Conservation (phyloP, 2,113 vertebrate species). For the Macrotis lagotis region DNA sequence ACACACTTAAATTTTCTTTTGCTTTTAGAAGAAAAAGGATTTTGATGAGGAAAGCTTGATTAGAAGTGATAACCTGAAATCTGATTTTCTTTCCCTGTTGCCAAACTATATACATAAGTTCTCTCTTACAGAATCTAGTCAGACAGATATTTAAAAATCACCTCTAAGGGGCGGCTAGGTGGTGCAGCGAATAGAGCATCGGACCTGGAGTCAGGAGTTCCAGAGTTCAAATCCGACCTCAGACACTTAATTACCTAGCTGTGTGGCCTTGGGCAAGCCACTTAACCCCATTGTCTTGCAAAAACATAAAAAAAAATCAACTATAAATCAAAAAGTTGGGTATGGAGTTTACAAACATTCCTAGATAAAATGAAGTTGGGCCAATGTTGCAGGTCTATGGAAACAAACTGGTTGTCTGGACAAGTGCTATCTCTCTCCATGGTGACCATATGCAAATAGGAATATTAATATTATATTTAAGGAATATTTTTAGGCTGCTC, state of each 20-base stretch:
- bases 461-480: background rate
- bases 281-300: too few relatives aligned
- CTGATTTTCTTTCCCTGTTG: background rate
- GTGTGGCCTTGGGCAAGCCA: too few relatives aligned
- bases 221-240: too few relatives aligned
- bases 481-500: background rate
- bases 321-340: background rate
- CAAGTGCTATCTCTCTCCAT: background rate
- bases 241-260: too few relatives aligned
- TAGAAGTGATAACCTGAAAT: background rate
- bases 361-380: background rate
- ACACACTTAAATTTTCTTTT: background rate
- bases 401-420: background rate
- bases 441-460: background rate
- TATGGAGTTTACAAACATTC: background rate
- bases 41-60: background rate
- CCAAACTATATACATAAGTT: background rate
- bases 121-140: background rate
- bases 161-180: too few relatives aligned
- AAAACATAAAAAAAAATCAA: too few relatives aligned
- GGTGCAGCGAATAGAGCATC: too few relatives aligned
- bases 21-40: background rate
- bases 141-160: background rate
- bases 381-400: background rate
- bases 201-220: too few relatives aligned